Percentiles rank a stretch among this genome's conserved stretches.
Evolutionary conservation across 2,888 invertebrate species (phyloP).

Genomic region (Hyppa rectilinea): DNA sequence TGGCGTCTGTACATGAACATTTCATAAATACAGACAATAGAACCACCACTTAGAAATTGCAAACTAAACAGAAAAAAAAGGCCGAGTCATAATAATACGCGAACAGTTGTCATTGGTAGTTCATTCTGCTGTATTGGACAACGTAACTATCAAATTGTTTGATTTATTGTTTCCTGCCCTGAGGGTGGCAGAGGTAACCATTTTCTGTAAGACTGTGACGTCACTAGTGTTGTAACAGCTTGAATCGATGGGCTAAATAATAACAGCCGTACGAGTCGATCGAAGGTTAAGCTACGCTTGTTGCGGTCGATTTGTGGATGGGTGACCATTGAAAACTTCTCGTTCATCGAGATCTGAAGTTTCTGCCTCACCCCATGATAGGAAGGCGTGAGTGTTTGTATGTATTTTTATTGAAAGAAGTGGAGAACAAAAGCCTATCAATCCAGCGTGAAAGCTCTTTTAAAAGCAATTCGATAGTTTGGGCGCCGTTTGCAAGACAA

Average conservation of each 20-base stretch:
- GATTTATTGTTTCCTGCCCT: slow-evolving; percentile 50
- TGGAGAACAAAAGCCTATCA: neutral
- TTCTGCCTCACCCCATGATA: neutral
- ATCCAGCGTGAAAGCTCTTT: neutral
- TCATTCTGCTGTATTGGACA: slow-evolving; percentile 31
- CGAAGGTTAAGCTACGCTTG: neutral
- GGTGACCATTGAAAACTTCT: too few relatives aligned
- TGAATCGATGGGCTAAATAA: neutral
- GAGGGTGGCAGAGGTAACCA: slow-evolving; percentile 15
- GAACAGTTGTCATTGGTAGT: slow-evolving; percentile 16
- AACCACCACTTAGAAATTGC: neutral
- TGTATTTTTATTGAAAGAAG: neutral
- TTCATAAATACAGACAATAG: neutral
- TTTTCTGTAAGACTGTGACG: slow-evolving; percentile 4
- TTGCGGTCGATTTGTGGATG: neutral
- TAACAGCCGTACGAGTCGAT: neutral
- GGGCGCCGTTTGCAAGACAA: slow-evolving; percentile 30
- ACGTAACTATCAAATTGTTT: slow-evolving; percentile 48
- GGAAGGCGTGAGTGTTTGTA: neutral
- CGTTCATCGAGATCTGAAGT: too few relatives aligned
- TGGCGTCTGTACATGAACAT: too few relatives aligned
- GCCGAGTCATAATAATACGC: slow-evolving; percentile 22
- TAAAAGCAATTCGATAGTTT: slow-evolving; percentile 13
- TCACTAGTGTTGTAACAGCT: slow-evolving; percentile 1
- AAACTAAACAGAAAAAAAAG: neutral